Evolutionary conservation across 1,140 invertebrate genomes (phyloP).

Genomic region (Euwallacea fornicatus): DNA sequence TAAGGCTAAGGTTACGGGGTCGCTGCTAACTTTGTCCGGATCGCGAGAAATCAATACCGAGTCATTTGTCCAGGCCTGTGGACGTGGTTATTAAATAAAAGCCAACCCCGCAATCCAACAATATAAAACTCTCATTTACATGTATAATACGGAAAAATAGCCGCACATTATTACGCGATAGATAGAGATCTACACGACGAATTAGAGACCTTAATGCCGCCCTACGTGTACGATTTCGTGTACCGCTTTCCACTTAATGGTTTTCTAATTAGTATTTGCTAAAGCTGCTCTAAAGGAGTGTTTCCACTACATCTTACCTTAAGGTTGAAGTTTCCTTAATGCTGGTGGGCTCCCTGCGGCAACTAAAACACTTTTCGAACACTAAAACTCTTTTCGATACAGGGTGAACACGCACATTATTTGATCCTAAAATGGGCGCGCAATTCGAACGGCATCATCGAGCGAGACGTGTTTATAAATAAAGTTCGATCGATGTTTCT

Average conservation of each 20-base stretch:
- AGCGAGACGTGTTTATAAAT: constrained; percentile 30
- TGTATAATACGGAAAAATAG: constrained; percentile 48
- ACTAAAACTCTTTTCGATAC: no score
- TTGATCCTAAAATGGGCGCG: no score
- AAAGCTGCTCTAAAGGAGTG: constrained; percentile 7
- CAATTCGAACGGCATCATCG: no score
- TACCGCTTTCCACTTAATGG: constrained; percentile 21
- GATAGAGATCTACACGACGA: constrained; percentile 46
- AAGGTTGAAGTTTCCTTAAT: no score
- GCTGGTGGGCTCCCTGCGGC: no score
- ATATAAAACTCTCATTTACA: constrained; percentile 49
- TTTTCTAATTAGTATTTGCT: constrained; percentile 22
- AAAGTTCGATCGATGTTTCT: constrained; percentile 21
- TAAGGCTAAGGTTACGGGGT: no score
- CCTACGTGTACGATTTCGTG: constrained; percentile 22
- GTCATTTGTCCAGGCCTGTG: constrained; percentile 14
- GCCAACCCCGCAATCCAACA: constrained; percentile 44
- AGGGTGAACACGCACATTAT: no score
- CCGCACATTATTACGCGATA: constrained; percentile 43
- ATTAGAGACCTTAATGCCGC: constrained; percentile 39
- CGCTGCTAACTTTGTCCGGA: neutral
- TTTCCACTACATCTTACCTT: neutral
- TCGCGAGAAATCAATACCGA: constrained; percentile 15
- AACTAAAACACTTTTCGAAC: no score
- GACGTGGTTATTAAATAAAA: constrained; percentile 46